Percentiles rank a stretch among this genome's conserved stretches.
phyloP scores from a whole-genome alignment of 2,797 vertebrate genomes.

The Artibeus jamaicensis region DNA sequence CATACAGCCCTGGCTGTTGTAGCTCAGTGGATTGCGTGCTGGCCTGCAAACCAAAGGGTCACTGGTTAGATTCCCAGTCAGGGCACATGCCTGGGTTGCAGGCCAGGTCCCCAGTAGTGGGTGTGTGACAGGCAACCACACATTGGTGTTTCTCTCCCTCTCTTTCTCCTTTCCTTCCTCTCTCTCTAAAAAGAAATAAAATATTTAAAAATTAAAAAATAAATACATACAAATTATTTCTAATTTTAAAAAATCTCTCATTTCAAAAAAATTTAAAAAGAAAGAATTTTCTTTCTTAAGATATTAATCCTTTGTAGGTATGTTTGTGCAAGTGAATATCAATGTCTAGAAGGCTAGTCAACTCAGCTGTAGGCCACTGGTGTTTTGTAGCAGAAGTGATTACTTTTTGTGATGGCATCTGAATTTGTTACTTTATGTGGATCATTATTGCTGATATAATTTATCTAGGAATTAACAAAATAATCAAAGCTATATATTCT shows the following conservation, averaged over 20 bases:
- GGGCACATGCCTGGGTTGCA: no score
- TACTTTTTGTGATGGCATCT: not conserved
- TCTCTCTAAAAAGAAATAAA: no score
- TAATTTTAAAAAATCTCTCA: not conserved
- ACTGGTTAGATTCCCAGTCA: no score
- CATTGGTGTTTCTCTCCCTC: no score
- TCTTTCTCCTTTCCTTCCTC: no score
- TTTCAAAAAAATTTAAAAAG: not conserved
- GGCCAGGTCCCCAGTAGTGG: no score
- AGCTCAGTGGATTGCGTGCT: no score
- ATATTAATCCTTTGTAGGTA: not conserved
- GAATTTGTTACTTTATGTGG: constrained; percentile 3
- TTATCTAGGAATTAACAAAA: not conserved
- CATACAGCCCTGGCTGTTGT: not conserved
- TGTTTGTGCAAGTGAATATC: not conserved
- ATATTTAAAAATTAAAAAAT: no score
- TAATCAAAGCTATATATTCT: not conserved
- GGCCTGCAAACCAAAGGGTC: no score
- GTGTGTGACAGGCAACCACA: no score
- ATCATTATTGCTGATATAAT: not conserved
- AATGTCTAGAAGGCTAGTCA: not conserved
- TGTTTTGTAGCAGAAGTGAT: not conserved
- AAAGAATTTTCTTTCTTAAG: not conserved
- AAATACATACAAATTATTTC: not conserved
- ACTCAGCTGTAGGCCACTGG: not conserved